Conservation (phyloP, 2,888 invertebrate species). For the Pollenia griseotomentosa region DNA sequence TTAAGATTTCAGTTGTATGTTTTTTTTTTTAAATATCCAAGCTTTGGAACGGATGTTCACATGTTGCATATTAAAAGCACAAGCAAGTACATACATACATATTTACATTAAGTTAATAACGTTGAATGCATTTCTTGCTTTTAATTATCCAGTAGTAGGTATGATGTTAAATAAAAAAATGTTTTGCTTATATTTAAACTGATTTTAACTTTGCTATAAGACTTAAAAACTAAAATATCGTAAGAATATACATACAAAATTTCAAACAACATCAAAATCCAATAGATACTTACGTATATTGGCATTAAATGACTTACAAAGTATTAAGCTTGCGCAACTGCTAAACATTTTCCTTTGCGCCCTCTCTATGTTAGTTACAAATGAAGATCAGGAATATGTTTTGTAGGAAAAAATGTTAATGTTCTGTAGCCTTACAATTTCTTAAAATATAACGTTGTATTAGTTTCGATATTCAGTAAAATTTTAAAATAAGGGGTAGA, state of each 20-base stretch:
- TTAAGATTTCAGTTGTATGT: slow-evolving; percentile 1
- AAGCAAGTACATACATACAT: not conserved
- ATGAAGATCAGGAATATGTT: not conserved
- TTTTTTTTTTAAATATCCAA: slow-evolving; percentile 29
- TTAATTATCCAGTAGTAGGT: not conserved
- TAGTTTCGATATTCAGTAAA: too few species aligned
- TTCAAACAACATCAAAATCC: too few species aligned
- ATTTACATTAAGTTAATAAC: not conserved
- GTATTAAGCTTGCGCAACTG: slow-evolving; percentile 17
- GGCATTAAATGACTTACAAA: not conserved
- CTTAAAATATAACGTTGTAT: too few species aligned
- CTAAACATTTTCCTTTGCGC: not conserved
- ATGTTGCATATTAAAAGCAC: slow-evolving; percentile 9
- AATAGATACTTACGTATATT: too few species aligned
- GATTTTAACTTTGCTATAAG: too few species aligned
- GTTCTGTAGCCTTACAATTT: too few species aligned
- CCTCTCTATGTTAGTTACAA: too few species aligned
- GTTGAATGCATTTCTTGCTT: not conserved
- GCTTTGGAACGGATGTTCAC: slow-evolving; percentile 47
- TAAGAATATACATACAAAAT: not conserved
- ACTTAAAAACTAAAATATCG: not conserved
- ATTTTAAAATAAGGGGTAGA: too few species aligned
- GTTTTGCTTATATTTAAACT: too few species aligned
- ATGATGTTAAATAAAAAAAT: not conserved
- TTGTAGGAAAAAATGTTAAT: too few species aligned